Evolutionary conservation across 64 coral and sea anemone species (phyloP).

Genomic region (Pachyseris speciosa): DNA sequence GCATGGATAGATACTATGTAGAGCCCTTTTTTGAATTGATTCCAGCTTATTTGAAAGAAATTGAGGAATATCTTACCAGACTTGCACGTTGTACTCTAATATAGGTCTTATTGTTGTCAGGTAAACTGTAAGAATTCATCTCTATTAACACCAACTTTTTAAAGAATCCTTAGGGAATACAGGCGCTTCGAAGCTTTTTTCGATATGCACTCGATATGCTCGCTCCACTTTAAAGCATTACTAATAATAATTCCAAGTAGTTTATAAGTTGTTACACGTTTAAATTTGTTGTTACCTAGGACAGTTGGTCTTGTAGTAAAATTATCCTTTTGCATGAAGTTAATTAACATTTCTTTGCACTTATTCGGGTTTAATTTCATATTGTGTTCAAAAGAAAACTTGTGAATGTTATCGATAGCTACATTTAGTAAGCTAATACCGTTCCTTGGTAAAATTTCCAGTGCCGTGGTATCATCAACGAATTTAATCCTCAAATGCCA

Average conservation of each 20-base stretch:
- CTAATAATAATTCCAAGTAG: conserved; percentile 13
- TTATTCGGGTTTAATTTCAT: conserved; percentile 42
- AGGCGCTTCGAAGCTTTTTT: conserved; percentile 7
- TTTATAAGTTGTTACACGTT: conserved; percentile 51
- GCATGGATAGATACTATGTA: no score
- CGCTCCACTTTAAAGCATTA: neutral
- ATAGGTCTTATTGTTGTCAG: neutral
- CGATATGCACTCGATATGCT: conserved; percentile 46
- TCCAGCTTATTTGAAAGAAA: no score
- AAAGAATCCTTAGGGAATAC: conserved; percentile 33
- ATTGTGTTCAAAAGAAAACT: conserved; percentile 25
- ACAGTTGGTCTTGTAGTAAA: conserved; percentile 40
- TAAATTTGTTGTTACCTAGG: conserved; percentile 36
- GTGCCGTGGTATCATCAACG: conserved; percentile 13
- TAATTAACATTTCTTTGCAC: conserved; percentile 63
- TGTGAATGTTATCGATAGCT: conserved; percentile 32
- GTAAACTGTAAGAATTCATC: no score
- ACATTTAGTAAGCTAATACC: no score
- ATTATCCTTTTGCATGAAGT: conserved; percentile 14
- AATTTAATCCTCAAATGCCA: no score
- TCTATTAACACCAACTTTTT: conserved; percentile 26
- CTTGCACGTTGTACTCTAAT: neutral
- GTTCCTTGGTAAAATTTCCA: conserved; percentile 41
- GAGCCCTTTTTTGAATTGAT: neutral
- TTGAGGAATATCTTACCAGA: neutral